Evolutionary conservation across 2,797 vertebrate genomes (phyloP).

Genomic region (Antennarius maculatus): DNA sequence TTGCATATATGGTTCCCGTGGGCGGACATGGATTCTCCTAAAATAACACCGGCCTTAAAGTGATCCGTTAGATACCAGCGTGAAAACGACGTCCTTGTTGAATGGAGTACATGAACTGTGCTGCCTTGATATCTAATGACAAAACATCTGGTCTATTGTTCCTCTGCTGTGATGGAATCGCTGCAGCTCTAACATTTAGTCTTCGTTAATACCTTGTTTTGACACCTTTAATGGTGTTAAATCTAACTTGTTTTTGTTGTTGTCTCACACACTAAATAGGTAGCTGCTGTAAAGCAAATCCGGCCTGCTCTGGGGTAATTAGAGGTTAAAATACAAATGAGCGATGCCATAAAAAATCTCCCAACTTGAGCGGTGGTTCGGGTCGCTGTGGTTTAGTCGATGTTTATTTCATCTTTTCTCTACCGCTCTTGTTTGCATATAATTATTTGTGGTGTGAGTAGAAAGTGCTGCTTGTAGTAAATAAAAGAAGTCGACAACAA

Average conservation of each 20-base stretch:
- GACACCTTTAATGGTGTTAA: slow-evolving; percentile 55
- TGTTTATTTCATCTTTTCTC: not conserved
- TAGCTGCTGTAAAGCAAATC: slow-evolving; percentile 21
- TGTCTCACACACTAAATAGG: slow-evolving; percentile 39
- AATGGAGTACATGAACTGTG: slow-evolving; percentile 53
- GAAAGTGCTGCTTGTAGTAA: not conserved
- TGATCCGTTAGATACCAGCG: slow-evolving; percentile 56
- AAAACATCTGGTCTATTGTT: slow-evolving; percentile 74
- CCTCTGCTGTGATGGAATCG: slow-evolving; percentile 47
- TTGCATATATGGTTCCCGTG: slow-evolving; percentile 47
- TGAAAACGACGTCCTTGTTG: slow-evolving; percentile 61
- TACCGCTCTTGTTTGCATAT: not conserved
- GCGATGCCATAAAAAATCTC: slow-evolving; percentile 13
- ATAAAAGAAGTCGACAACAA: no score
- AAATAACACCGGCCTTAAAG: slow-evolving; percentile 56
- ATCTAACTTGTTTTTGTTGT: slow-evolving; percentile 49
- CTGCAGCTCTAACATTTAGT: slow-evolving; percentile 55
- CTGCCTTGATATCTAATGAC: slow-evolving; percentile 61
- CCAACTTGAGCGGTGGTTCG: not conserved
- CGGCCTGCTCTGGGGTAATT: slow-evolving; percentile 40
- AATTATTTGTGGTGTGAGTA: not conserved
- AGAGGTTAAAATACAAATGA: slow-evolving; percentile 44
- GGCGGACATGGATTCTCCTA: slow-evolving; percentile 41
- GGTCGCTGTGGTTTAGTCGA: not conserved
- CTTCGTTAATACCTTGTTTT: slow-evolving; percentile 67